Evolutionary conservation across 2,888 invertebrate genomes (phyloP), one percentile per base, ranked within the genome.

Genomic region (Rotaria macrura): DNA sequence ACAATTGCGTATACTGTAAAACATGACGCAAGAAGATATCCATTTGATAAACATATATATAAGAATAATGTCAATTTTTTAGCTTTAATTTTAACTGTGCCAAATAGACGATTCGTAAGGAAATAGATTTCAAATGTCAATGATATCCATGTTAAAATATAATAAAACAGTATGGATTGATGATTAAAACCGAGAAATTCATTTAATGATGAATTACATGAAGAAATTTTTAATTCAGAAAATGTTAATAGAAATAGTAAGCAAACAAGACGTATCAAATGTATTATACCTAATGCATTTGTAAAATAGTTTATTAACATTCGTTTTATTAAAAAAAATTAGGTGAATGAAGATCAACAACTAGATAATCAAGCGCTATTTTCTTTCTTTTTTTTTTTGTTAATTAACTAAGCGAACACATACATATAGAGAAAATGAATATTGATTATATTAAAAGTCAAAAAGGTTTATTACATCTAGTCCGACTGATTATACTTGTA

Each of bases 141-240:
- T 43, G 79, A 40, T n/a, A 79, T 79, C 79, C 79, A 79, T 25
- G 43, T 79, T 40, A 79, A n/a, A n/a, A 79, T 43, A n/a, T 40
- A 79, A 79, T 79, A 79, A 23, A 79, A 43, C 9, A 79, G n/a
- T 9, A 43, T 43, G 1, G 79, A 79, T 43, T n/a, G 25, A 79
- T 43, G 40, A 79, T 79, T 43, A 79, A 79, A 79, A 14, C 79
- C 79, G n/a, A 79, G 43, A 43, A 25, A 43, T 43, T 79, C 25
- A 43, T 79, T 79, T 5, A 79, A 17, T 14, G 43, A 79, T 40
- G 43, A 25, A 43, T 9, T 43, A 43, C 79, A 79, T 9, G 40
- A 40, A 12, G 40, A n/a, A 25, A 79, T 12, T 43, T 79, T 43
- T 2, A 43, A 12, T 79, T 79, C 79, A 25, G 43, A 5, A 4